Conservation (phyloP, 2,113 vertebrate genomes). For the Elephas maximus region DNA sequence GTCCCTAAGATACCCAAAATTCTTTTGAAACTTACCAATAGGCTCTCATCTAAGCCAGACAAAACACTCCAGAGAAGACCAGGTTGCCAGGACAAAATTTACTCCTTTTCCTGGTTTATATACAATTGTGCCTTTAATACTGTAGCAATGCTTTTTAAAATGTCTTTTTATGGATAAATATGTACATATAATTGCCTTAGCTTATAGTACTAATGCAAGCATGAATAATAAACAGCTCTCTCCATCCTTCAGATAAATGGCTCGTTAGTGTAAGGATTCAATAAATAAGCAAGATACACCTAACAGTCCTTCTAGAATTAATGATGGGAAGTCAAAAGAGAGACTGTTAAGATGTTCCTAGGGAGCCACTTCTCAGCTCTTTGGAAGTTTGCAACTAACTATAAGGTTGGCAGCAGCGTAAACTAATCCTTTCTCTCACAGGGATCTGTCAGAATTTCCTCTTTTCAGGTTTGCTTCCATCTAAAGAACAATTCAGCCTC, state of each 20-base stretch:
- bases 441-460: neutral
- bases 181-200: neutral
- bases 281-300: neutral
- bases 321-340: neutral
- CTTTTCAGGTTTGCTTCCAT: conserved; percentile 14
- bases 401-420: neutral
- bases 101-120: neutral
- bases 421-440: neutral
- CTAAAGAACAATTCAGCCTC: neutral
- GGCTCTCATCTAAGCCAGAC: neutral
- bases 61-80: neutral
- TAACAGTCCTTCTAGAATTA: neutral
- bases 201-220: neutral
- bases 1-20: neutral
- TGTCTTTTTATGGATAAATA: neutral
- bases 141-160: neutral
- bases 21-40: neutral
- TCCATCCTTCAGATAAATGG: neutral
- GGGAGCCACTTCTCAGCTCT: neutral
- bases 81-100: neutral
- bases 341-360: neutral
- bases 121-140: neutral
- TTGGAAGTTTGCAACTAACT: neutral
- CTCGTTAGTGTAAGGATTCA: neutral
- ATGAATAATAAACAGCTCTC: neutral